Base-by-base conservation (phyloP, 1,140 invertebrate species). In the Andrena cerasifolii region DNA sequence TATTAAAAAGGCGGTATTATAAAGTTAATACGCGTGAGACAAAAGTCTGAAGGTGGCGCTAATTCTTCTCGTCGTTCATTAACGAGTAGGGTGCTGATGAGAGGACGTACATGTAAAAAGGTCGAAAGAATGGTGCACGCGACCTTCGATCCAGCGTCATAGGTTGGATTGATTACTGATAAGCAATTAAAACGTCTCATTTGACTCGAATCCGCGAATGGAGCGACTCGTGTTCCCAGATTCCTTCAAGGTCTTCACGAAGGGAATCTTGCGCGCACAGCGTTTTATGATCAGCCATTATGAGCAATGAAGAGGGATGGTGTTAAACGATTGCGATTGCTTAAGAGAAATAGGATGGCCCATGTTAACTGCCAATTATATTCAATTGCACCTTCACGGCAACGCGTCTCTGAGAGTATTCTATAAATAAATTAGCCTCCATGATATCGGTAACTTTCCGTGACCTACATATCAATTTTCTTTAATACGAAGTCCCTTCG, bases 91-190 rank as follows among this genome's bases (percentile, higher is more conserved):
- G n/a, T n/a, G n/a, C n/a, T n/a, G n/a, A n/a, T n/a, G n/a, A n/a
- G n/a, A n/a, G n/a, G n/a, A n/a, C n/a, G n/a, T n/a, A n/a, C n/a
- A n/a, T n/a, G n/a, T n/a, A n/a, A n/a, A n/a, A n/a, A n/a, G n/a
- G n/a, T n/a, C n/a, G n/a, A n/a, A n/a, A n/a, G n/a, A n/a, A n/a
- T n/a, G n/a, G n/a, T n/a, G n/a, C n/a, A n/a, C n/a, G 5, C 26
- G 26, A 75, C 45, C 63, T 83, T 79, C 45, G 51, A 53, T 66
- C 24, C 1, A 21, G 6, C 12, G 18, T 43, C 36, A 4, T 6
- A n/a, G 21, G 36, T 51, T 36, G 21, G 18, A 51, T 21, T 14
- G 36, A 74, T 54, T 53, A 54, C 14, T 16, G 1, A 59, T 36
- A 4, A 28, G 10, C 33, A 16, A 51, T 72, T n/a, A 36, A 49